Evolutionary conservation across 2,113 vertebrate species (phyloP), one percentile per base, ranked within the genome.

Genomic region (Amphilophus citrinellus): DNA sequence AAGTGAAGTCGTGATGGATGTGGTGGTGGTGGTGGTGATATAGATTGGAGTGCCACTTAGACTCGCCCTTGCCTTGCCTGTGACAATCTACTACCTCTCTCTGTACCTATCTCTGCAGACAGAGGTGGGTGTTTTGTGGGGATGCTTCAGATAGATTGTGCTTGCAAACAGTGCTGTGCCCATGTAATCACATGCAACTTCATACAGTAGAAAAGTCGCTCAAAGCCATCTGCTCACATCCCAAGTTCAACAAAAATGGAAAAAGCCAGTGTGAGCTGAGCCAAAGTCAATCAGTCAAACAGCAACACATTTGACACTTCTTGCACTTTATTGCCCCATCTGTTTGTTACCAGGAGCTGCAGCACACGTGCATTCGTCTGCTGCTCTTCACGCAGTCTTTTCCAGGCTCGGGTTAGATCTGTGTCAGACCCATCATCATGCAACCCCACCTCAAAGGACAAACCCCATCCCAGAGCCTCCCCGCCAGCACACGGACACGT

Each of bases 1-100:
- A 76, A 89, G 86, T 58, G 83, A 84, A 79, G 85, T 58, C 2
- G 47, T 93, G 91, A 94, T 88, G 88, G 87, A 92, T 93, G 92
- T 83, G 79, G 84, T 60, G 27, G 84, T 62, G 81, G 65, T 47
- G 81, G 65, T 47, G 42, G 42, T 18, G 65, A 82, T 71, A 37
- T 56, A 79, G 84, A 83, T 80, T 79, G 84, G 85, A 86, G 86
- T 80, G 44, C 80, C 84, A 85, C 84, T 90, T 88, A 77, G 20
- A n/a, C 50, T 61, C 81, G 91, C 88, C 91, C 87, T 93, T 93
- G 88, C 77, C 79, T 83, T 82, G 80, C 79, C 84, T 88, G 79
- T 92, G 91, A 93, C 86, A 82, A 83, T 76, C 76, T 66, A 61
- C 42, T 24, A 71, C 65, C 15, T 71, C 42, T 50, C 24, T 71